Conservation (phyloP, 2,113 vertebrate species). For the Dolichallabes microphthalmus region DNA sequence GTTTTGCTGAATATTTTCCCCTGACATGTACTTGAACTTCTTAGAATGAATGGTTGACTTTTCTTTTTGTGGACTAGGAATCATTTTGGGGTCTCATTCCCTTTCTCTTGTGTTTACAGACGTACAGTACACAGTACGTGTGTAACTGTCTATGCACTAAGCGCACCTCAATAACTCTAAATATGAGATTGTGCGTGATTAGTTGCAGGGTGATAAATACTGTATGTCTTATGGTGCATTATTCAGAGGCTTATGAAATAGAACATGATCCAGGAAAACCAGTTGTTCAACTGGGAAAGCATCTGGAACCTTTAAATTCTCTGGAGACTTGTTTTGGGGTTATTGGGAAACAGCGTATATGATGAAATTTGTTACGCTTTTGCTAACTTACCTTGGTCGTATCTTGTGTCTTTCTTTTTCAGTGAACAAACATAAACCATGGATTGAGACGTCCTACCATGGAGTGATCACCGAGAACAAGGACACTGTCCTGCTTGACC, state of each 20-base stretch:
- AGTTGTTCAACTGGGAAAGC: background rate
- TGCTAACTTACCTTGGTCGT: constrained; percentile 3
- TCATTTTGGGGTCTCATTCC: background rate
- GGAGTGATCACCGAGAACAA: constrained; percentile 96
- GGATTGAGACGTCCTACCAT: constrained; percentile 97
- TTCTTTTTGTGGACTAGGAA: too few relatives aligned
- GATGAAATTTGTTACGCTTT: too few relatives aligned
- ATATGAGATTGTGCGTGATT: background rate
- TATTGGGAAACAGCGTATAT: background rate
- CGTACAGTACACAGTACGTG: background rate
- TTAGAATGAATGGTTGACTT: background rate
- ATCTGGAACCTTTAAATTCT: background rate
- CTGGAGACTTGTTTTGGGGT: background rate
- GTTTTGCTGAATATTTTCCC: background rate
- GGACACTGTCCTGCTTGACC: constrained; percentile 92
- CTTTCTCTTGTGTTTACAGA: background rate
- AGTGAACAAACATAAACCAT: constrained; percentile 99
- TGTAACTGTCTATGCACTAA: background rate
- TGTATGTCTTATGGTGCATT: background rate
- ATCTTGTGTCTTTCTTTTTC: constrained; percentile 33
- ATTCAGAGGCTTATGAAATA: background rate
- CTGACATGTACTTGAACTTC: background rate
- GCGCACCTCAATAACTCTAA: background rate
- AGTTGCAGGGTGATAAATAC: background rate
- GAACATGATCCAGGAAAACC: background rate